Evolutionary conservation across 2,113 vertebrate species (phyloP).

Genomic region (Oreocharis arfaki): DNA sequence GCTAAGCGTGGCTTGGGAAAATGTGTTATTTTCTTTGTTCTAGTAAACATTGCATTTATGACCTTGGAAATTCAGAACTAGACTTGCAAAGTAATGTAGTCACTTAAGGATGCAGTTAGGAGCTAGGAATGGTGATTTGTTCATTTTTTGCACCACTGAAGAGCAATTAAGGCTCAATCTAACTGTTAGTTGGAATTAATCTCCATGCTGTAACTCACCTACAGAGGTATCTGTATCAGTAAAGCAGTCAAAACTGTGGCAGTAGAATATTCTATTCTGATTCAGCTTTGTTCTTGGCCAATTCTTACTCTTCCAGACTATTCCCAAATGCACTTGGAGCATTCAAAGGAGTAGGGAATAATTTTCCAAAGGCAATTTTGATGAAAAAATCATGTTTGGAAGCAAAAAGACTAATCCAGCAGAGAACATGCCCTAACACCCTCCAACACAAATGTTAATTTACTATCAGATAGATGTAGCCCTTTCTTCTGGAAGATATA

Average conservation of each 20-base stretch:
- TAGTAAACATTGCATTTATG: background rate
- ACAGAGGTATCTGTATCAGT: background rate
- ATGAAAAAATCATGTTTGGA: background rate
- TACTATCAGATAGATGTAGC: background rate
- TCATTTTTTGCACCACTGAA: background rate
- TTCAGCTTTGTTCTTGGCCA: background rate
- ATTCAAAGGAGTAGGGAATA: background rate
- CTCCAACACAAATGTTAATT: background rate
- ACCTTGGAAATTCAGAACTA: background rate
- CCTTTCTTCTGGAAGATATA: background rate
- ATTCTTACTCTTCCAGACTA: background rate
- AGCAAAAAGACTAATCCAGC: background rate
- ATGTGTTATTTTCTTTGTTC: constrained; percentile 7
- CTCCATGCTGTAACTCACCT: background rate
- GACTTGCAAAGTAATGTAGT: background rate
- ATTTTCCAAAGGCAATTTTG: background rate
- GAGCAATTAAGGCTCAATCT: background rate
- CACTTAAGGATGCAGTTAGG: background rate
- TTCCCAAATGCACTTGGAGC: background rate
- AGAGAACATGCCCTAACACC: background rate
- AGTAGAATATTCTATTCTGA: background rate
- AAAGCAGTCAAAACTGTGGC: background rate
- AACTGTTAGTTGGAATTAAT: background rate
- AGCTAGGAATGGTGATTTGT: background rate
- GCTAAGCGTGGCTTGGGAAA: background rate